phyloP scores from a whole-genome alignment of 2,113 vertebrate genomes.

The Morone chrysops region DNA sequence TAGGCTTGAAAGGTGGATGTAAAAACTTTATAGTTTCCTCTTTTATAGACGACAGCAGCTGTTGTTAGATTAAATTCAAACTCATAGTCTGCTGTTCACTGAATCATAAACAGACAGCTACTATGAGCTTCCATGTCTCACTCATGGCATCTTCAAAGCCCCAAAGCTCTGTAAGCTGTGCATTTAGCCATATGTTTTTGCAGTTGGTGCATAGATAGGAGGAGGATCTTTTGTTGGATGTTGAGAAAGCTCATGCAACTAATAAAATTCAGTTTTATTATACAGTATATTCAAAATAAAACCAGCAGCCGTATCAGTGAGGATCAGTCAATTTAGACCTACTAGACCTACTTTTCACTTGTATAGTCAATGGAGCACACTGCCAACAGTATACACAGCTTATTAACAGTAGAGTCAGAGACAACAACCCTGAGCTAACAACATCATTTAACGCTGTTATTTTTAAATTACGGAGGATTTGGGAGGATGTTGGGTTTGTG shows the following conservation, averaged over 20 bases:
- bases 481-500: conserved; percentile 19
- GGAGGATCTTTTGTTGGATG: neutral
- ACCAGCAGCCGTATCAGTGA: neutral
- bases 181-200: neutral
- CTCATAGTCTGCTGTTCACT: neutral
- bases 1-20: conserved; percentile 2
- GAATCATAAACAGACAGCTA: neutral
- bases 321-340: neutral
- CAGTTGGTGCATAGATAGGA: neutral
- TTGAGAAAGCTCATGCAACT: neutral
- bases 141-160: neutral
- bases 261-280: neutral
- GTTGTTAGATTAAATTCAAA: conserved; percentile 14
- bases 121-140: neutral
- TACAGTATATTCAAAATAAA: neutral
- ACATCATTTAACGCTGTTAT: neutral
- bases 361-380: neutral
- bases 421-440: neutral
- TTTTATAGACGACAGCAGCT: conserved; percentile 16
- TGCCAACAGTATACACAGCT: neutral
- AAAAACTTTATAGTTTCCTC: conserved; percentile 17
- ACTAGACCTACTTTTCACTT: neutral
- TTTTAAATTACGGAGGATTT: neutral
- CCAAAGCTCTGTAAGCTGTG: neutral
- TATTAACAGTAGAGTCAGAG: neutral